phyloP scores from a whole-genome alignment of 2,797 vertebrate genomes.

The Steatocranus sp. region DNA sequence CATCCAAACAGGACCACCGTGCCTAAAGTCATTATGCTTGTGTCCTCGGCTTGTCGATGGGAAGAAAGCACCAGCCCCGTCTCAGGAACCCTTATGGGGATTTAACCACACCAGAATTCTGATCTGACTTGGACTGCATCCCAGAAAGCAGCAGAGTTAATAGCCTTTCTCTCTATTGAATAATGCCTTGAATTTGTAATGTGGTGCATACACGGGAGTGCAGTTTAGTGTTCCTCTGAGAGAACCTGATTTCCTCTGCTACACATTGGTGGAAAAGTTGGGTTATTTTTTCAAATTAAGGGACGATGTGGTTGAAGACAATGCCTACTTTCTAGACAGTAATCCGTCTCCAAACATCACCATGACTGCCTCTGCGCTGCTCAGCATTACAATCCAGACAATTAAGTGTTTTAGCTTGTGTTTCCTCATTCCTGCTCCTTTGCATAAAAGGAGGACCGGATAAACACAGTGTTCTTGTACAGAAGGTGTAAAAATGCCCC shows the following conservation, averaged over 20 bases:
- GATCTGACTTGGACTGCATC: slow-evolving; percentile 67
- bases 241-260: slow-evolving; percentile 63
- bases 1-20: slow-evolving; percentile 59
- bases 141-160: slow-evolving; percentile 73
- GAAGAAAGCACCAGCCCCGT: slow-evolving; percentile 51
- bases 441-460: not conserved
- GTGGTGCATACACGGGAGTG: slow-evolving; percentile 59
- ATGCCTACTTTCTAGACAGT: slow-evolving; percentile 13
- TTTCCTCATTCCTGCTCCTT: slow-evolving; percentile 9
- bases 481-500: slow-evolving; percentile 58
- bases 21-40: slow-evolving; percentile 63
- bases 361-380: not conserved
- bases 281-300: slow-evolving; percentile 62
- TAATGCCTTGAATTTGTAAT: slow-evolving; percentile 76
- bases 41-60: slow-evolving; percentile 35
- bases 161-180: slow-evolving; percentile 73
- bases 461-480: slow-evolving; percentile 21
- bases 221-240: slow-evolving; percentile 67
- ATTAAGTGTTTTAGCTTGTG: not conserved
- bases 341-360: slow-evolving; percentile 21
- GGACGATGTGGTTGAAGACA: slow-evolving; percentile 10
- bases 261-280: slow-evolving; percentile 47
- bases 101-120: slow-evolving; percentile 67
- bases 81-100: slow-evolving; percentile 68
- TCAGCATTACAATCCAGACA: not conserved